Percentiles rank a stretch among this genome's conserved stretches.
These are phyloP conservation scores for Lagocephalus sceleratus DNA, from an alignment of 2,797 vertebrate genomes.

Conservation along the genomic window DNA sequence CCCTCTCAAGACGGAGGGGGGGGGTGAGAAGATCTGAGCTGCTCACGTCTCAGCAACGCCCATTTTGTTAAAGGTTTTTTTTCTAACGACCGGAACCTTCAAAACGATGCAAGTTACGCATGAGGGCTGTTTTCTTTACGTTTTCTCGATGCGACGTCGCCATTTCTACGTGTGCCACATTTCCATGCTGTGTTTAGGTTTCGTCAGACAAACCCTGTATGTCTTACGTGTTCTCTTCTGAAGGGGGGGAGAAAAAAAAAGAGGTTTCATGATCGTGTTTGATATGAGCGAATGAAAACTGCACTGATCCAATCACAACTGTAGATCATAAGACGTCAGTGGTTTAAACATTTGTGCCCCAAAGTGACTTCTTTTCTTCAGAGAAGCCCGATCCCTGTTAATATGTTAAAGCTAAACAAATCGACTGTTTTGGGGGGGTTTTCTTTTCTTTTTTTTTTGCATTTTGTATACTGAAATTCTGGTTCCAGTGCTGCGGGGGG, in stretches of 20 bases:
- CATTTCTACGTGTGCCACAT: conserved; percentile 33
- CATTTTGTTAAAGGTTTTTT: conserved; percentile 9
- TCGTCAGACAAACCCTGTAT: conserved; percentile 16
- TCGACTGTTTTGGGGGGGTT: background rate
- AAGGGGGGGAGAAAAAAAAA: too few relatives aligned
- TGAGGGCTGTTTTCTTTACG: conserved; percentile 36
- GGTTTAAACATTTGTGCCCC: conserved; percentile 1
- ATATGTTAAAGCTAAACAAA: conserved; percentile 33
- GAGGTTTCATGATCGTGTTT: conserved; percentile 11
- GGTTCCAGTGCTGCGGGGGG: conserved; percentile 18
- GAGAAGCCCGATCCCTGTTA: conserved; percentile 25
- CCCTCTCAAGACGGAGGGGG: background rate
- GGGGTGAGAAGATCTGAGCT: background rate
- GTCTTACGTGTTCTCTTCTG: conserved; percentile 2
- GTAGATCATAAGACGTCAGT: conserved; percentile 11
- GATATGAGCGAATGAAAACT: conserved; percentile 12
- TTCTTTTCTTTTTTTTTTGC: conserved; percentile 7
- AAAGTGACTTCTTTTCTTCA: conserved; percentile 6
- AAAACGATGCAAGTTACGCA: conserved; percentile 29
- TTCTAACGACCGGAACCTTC: conserved; percentile 16
- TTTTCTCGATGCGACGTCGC: conserved; percentile 33
- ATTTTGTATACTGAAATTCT: conserved; percentile 2
- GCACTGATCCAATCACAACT: conserved; percentile 17
- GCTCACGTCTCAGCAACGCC: background rate
- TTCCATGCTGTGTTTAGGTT: conserved; percentile 21